Percentiles rank a stretch among this genome's conserved stretches.
phyloP scores from a whole-genome alignment of 2,113 vertebrate genomes.

The Hydrochoerus hydrochaeris region DNA sequence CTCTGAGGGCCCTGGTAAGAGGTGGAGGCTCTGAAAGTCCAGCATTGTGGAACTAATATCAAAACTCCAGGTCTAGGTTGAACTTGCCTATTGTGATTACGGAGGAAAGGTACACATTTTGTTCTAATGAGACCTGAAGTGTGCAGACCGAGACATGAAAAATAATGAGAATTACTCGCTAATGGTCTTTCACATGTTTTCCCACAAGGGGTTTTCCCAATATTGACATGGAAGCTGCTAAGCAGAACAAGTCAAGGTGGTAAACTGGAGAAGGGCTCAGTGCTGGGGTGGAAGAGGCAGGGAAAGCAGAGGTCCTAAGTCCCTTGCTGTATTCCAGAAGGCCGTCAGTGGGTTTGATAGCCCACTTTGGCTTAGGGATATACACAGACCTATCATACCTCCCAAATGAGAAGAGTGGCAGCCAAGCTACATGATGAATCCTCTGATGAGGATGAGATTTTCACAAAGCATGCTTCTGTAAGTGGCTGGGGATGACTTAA shows the following conservation, averaged over 20 bases:
- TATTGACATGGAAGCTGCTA: not conserved
- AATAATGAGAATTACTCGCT: not conserved
- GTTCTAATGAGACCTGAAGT: not conserved
- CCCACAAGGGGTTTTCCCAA: not conserved
- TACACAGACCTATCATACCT: not conserved
- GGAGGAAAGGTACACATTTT: not conserved
- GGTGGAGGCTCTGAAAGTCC: not conserved
- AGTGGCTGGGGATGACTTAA: not conserved
- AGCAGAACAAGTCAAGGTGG: not conserved
- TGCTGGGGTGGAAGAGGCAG: too few species aligned
- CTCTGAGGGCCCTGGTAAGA: not conserved
- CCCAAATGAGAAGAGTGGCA: accelerated
- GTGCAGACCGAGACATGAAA: not conserved
- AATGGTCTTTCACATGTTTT: not conserved
- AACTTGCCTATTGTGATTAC: not conserved
- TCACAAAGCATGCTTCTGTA: not conserved
- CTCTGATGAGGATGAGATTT: not conserved
- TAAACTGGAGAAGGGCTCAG: not conserved
- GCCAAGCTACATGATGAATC: not conserved
- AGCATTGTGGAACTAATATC: too few species aligned
- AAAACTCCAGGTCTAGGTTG: too few species aligned
- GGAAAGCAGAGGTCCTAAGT: too few species aligned
- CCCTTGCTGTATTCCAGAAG: too few species aligned
- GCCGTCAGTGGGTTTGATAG: too few species aligned
- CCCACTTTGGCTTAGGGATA: too few species aligned